These are phyloP conservation scores for Chaunax sp. DNA, from an alignment of 2,797 vertebrate genomes.

Conservation along the genomic window DNA sequence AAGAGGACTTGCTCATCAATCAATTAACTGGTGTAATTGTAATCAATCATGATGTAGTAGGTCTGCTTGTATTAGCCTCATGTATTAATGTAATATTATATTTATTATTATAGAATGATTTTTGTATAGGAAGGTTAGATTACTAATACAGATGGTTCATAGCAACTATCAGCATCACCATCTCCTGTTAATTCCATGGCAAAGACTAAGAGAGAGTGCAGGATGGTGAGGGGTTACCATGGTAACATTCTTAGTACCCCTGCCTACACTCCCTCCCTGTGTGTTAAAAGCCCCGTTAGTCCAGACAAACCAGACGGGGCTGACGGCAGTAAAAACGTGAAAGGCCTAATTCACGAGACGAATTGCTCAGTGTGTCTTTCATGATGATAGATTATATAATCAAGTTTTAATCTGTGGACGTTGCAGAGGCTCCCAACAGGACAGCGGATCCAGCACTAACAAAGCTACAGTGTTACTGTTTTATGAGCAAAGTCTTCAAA, in stretches of 20 bases:
- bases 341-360: slow-evolving; percentile 53
- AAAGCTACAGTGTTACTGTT: slow-evolving; percentile 43
- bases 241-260: slow-evolving; percentile 79
- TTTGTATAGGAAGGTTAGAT: slow-evolving; percentile 56
- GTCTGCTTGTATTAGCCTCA: neutral
- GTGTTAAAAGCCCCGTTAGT: slow-evolving; percentile 59
- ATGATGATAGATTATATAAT: slow-evolving; percentile 47
- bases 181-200: slow-evolving; percentile 77
- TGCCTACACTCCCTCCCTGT: slow-evolving; percentile 63
- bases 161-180: slow-evolving; percentile 80
- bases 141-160: slow-evolving; percentile 71
- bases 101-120: slow-evolving; percentile 8
- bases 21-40: too few species aligned
- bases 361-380: slow-evolving; percentile 47
- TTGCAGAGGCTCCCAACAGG: slow-evolving; percentile 34
- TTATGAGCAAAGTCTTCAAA: slow-evolving; percentile 41
- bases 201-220: slow-evolving; percentile 65
- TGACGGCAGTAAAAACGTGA: slow-evolving; percentile 57
- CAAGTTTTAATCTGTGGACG: slow-evolving; percentile 45
- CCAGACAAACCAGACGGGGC: slow-evolving; percentile 60
- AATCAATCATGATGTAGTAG: slow-evolving; percentile 24
- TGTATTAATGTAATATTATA: neutral
- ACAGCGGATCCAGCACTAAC: slow-evolving; percentile 34
- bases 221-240: slow-evolving; percentile 84
- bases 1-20: slow-evolving; percentile 30